Evolutionary conservation across 2,113 vertebrate genomes (phyloP).

Genomic region (Mola mola): DNA sequence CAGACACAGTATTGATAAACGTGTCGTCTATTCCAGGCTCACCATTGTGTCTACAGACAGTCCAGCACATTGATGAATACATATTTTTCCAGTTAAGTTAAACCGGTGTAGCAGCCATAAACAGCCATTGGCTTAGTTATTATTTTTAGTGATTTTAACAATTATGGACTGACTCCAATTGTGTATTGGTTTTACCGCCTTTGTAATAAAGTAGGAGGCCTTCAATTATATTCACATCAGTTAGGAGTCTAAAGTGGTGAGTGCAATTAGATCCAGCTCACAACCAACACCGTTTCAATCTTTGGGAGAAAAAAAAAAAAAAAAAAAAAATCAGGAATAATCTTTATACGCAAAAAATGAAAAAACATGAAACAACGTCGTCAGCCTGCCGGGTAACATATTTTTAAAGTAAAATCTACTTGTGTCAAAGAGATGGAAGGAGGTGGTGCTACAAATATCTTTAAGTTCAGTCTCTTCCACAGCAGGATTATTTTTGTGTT

Average conservation of each 20-base stretch:
- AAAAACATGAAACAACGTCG: not conserved
- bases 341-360: not conserved
- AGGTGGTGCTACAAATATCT: not conserved
- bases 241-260: constrained; percentile 46
- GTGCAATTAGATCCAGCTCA: constrained; percentile 42
- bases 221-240: constrained; percentile 15
- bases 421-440: not conserved
- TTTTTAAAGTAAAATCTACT: not conserved
- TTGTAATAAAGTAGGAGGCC: constrained; percentile 13
- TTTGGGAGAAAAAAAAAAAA: constrained; percentile 5
- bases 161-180: not conserved
- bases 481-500: not conserved
- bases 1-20: constrained; percentile 22
- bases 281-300: constrained; percentile 29
- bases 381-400: not conserved
- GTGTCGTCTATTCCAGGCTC: not conserved
- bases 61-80: constrained; percentile 16
- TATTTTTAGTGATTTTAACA: constrained; percentile 17
- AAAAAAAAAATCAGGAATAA: not conserved
- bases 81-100: constrained; percentile 32
- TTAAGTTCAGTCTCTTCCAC: not conserved
- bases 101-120: constrained; percentile 21
- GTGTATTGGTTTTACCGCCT: constrained; percentile 2
- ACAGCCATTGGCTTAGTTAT: constrained; percentile 7
- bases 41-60: constrained; percentile 8